Base-by-base conservation (phyloP, 2,797 vertebrate species). In the Bradypodion ventrale region DNA sequence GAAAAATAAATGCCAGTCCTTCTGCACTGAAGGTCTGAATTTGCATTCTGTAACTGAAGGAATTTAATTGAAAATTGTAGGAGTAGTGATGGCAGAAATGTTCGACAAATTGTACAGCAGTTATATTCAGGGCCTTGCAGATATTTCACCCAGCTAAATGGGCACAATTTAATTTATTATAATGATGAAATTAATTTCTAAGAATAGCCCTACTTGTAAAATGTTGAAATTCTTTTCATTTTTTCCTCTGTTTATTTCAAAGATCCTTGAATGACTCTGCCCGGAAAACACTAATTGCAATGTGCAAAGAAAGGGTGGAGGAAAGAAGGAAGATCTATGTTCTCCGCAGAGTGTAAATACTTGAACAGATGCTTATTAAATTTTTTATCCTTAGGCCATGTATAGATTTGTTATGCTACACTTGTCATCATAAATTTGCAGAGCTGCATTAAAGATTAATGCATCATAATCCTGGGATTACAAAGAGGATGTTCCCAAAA, bases 321-420 rank as follows among this genome's bases (percentile, higher is more conserved):
- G 16, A 75, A 56, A 75, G 37, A 42, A 16, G 21, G 15, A 7
- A 37, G 83, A 56, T 56, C 1, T 80, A 84, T 81, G 62, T 2
- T 12, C 1, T 60, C 59, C 1, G 83, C 76, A 60, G 1, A 83
- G 32, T 63, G 29, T 74, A 85, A 80, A 16, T n/a, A 1, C 74
- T 87, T 52, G 25, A n/a, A 82, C 0, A 4, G 35, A 65, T 40
- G 23, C 66, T 84, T 89, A 78, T 84, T 74, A 21, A 75, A 89
- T 87, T 32, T 4, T 3, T 1, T 84, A 27, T 66, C 16, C 60
- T 40, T 76, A 23, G 40, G 8, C 32, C 75, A 81, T 80, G 76
- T 79, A 69, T 80, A 19, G 85, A 82, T 83, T 87, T 87, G 5
- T 40, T 87, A 4, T 82, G 23, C 13, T 44, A 29, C 19, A 56